phyloP scores from a whole-genome alignment of 2,888 invertebrate genomes.

The Microctonus hyperodae region DNA sequence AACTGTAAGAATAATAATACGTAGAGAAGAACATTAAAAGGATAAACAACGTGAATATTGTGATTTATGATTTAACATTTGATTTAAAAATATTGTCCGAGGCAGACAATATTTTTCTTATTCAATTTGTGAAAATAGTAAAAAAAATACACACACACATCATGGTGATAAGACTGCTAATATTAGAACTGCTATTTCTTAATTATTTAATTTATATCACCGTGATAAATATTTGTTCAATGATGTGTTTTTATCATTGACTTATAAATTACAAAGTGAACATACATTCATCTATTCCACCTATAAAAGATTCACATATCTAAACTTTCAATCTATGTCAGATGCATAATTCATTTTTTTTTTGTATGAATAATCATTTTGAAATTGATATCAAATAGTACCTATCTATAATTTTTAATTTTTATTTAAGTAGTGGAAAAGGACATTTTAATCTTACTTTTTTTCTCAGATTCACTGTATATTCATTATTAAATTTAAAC shows the following conservation, averaged over 20 bases:
- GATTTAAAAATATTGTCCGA: not conserved
- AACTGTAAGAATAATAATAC: no score
- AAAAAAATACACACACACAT: no score
- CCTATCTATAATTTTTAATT: no score
- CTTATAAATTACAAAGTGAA: slow-evolving; percentile 5
- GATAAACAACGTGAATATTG: no score
- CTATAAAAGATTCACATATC: no score
- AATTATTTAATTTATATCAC: slow-evolving; percentile 29
- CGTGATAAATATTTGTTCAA: not conserved
- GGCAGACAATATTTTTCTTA: not conserved
- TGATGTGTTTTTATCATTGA: not conserved
- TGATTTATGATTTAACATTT: slow-evolving; percentile 3
- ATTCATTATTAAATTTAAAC: not conserved
- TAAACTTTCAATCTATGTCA: no score
- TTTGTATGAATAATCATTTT: no score
- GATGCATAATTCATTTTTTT: no score
- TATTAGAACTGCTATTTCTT: slow-evolving; percentile 21
- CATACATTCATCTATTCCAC: no score
- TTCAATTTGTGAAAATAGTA: not conserved
- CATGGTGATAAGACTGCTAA: slow-evolving; percentile 26
- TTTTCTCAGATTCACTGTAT: not conserved
- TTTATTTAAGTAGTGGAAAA: not conserved
- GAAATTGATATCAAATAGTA: no score
- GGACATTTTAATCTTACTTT: not conserved
- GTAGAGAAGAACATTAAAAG: no score